phyloP scores from a whole-genome alignment of 23 tunicate genomes.

The Diplosoma virens region DNA sequence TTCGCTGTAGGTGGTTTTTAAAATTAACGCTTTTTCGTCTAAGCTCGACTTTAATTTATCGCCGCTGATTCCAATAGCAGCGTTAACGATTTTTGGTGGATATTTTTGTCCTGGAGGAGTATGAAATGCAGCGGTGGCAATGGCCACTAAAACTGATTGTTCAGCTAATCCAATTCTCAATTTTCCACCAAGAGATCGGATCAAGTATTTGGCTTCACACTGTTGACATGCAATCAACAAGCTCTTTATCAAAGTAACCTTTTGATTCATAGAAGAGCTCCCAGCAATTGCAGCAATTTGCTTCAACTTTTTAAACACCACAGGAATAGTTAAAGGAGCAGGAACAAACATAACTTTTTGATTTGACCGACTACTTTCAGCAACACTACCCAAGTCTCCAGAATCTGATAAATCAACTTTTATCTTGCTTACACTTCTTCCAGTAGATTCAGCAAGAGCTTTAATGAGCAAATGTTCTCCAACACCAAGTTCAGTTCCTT shows the following conservation, averaged over 20 bases:
- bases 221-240: slow-evolving; percentile 86
- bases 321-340: slow-evolving; percentile 61
- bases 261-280: slow-evolving; percentile 79
- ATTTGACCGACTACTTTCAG: slow-evolving; percentile 77
- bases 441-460: slow-evolving; percentile 94
- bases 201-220: slow-evolving; percentile 84
- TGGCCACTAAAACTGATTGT: slow-evolving; percentile 90
- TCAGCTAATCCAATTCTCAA: slow-evolving; percentile 94
- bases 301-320: slow-evolving; percentile 82
- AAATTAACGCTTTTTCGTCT: slow-evolving; percentile 76
- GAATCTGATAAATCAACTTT: slow-evolving; percentile 60
- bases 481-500: slow-evolving; percentile 96
- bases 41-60: slow-evolving; percentile 47
- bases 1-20: slow-evolving; percentile 86
- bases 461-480: slow-evolving; percentile 68
- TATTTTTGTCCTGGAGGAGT: slow-evolving; percentile 91
- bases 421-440: slow-evolving; percentile 66
- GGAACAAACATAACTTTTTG: slow-evolving; percentile 98
- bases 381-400: slow-evolving; percentile 94
- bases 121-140: slow-evolving; percentile 72
- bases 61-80: slow-evolving; percentile 45
- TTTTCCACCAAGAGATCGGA: slow-evolving; percentile 90
- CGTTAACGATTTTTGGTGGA: slow-evolving; percentile 65
- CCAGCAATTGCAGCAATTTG: slow-evolving; percentile 86
- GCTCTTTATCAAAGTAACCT: slow-evolving; percentile 73